A percentile compares a stretch with the other conserved stretches of the same genome.
phyloP scores from a whole-genome alignment of 2,113 vertebrate species.

The Strigops habroptila region DNA sequence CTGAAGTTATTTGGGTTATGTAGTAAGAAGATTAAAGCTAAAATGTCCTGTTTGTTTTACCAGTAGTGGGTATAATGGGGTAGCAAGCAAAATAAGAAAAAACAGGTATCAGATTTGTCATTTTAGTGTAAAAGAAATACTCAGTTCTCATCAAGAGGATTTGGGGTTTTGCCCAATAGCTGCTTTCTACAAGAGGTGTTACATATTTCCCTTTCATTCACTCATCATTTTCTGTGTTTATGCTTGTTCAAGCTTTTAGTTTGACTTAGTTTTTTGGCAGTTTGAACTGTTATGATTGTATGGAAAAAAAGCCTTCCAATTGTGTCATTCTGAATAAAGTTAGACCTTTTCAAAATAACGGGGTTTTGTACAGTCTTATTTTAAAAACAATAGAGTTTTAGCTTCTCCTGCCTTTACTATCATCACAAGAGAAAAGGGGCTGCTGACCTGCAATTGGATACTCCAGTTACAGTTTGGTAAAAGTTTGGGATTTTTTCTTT shows the following conservation, averaged over 20 bases:
- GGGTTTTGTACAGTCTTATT: not conserved
- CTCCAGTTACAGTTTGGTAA: not conserved
- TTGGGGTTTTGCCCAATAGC: not conserved
- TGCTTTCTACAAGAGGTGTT: not conserved
- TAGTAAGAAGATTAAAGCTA: conserved; percentile 98
- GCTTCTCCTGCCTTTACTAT: not conserved
- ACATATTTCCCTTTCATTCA: not conserved
- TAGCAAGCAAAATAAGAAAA: conserved; percentile 72
- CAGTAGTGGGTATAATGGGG: conserved; percentile 78
- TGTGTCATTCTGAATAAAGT: not conserved
- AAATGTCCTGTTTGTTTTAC: conserved; percentile 97
- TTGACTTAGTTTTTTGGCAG: not conserved
- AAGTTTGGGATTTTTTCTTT: not conserved
- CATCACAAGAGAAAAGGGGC: not conserved
- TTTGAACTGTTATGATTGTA: not conserved
- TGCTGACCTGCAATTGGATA: not conserved
- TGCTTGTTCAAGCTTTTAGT: conserved; percentile 5
- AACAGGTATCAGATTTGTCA: conserved; percentile 70
- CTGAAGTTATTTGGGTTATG: conserved; percentile 99
- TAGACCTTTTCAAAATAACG: not conserved
- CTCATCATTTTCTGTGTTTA: not conserved
- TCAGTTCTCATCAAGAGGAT: conserved; percentile 1
- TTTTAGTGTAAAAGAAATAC: conserved; percentile 11
- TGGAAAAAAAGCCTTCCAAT: not conserved
- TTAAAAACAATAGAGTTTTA: not conserved